These are phyloP conservation scores for Microvelia longipes DNA, from an alignment of 1,140 invertebrate species.

Conservation along the genomic window DNA sequence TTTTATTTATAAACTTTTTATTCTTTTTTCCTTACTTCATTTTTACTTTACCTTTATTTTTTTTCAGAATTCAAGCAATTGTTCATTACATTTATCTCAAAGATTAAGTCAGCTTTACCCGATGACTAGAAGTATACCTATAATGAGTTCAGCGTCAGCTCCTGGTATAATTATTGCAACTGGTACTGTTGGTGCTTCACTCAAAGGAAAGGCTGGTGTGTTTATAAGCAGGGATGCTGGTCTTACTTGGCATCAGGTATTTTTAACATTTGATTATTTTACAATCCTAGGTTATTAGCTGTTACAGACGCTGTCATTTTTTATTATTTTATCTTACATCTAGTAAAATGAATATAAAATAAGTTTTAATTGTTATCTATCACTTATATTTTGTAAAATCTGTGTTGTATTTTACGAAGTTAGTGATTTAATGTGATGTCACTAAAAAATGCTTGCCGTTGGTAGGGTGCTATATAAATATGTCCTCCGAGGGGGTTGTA, in stretches of 20 bases:
- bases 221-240: constrained; percentile 68
- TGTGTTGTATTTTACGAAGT: no score
- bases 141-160: constrained; percentile 70
- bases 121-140: constrained; percentile 55
- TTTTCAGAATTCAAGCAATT: constrained; percentile 36
- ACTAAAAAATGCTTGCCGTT: no score
- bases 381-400: no score
- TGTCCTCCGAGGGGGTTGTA: no score
- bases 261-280: constrained; percentile 5
- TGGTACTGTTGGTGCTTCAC: constrained; percentile 55
- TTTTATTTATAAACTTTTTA: background rate
- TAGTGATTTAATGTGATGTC: no score
- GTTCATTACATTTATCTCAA: constrained; percentile 74
- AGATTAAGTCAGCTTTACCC: constrained; percentile 70
- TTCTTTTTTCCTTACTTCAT: no score
- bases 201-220: constrained; percentile 65
- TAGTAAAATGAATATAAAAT: no score
- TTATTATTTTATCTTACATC: no score
- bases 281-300: no score
- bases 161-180: constrained; percentile 77
- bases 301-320: no score
- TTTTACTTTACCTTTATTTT: constrained; percentile 14
- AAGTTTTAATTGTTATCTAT: no score
- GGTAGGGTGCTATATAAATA: no score
- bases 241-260: constrained; percentile 61